Conservation (phyloP, 2,797 vertebrate genomes). For the Cuniculus paca region DNA sequence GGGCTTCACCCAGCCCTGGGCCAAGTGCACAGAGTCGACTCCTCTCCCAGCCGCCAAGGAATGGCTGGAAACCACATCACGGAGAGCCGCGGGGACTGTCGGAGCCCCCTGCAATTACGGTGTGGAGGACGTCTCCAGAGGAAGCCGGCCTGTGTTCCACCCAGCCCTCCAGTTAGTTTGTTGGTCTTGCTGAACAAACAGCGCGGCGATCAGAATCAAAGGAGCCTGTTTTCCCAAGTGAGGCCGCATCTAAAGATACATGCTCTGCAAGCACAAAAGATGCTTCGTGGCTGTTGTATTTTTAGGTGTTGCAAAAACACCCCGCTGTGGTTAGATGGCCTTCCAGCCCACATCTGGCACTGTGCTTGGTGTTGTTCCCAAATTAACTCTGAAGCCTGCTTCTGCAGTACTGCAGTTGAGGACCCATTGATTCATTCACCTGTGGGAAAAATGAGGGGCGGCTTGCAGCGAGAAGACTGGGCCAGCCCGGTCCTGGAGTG, state of each 20-base stretch:
- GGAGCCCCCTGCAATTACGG: conserved; percentile 55
- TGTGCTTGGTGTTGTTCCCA: conserved; percentile 22
- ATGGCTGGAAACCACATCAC: conserved; percentile 66
- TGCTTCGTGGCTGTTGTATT: conserved; percentile 2
- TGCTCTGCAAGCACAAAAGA: neutral
- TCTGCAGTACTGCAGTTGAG: neutral
- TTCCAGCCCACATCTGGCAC: conserved; percentile 34
- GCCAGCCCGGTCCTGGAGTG: fast-evolving
- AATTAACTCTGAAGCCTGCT: neutral
- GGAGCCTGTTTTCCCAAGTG: conserved; percentile 41
- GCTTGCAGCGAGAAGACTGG: fast-evolving
- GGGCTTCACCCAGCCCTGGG: neutral
- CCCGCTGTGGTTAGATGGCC: conserved; percentile 29
- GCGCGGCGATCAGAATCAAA: conserved; percentile 25
- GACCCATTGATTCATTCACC: neutral
- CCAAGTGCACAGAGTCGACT: neutral
- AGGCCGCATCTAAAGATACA: conserved; percentile 55
- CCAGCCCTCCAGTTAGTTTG: neutral
- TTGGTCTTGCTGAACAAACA: conserved; percentile 34
- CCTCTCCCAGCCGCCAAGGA: neutral
- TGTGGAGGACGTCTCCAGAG: conserved; percentile 29
- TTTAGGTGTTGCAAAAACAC: conserved; percentile 65
- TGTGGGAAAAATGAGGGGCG: fast-evolving
- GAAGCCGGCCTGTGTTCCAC: conserved; percentile 1
- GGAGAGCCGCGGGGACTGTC: neutral